Conservation (phyloP, 2,113 vertebrate genomes). For the Megaceryle torquata region DNA sequence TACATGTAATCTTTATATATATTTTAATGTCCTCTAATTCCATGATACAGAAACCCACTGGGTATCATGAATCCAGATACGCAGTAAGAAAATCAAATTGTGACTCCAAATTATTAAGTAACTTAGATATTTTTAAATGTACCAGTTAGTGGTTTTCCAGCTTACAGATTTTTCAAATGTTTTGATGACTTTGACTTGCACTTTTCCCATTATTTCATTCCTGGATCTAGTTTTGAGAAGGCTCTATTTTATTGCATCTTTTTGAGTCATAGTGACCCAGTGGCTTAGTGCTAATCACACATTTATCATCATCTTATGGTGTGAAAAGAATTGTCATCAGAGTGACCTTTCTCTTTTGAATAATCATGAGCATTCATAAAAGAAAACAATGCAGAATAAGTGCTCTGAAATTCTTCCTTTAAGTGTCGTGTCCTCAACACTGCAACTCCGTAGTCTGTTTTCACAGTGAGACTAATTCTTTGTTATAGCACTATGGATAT, state of each 20-base stretch:
- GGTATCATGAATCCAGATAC: neutral
- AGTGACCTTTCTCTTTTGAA: conserved; percentile 13
- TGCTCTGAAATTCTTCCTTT: neutral
- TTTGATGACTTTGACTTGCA: neutral
- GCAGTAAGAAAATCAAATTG: neutral
- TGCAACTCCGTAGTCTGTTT: neutral
- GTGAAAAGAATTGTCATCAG: neutral
- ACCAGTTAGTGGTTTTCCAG: neutral
- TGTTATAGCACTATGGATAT: neutral
- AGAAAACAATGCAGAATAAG: neutral
- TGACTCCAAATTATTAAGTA: neutral
- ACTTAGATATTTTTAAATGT: neutral
- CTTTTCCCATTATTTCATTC: neutral
- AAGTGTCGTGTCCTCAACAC: neutral
- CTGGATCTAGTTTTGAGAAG: neutral
- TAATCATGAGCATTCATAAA: neutral
- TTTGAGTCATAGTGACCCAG: neutral
- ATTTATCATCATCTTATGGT: neutral
- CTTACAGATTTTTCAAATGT: neutral
- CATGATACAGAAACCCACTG: neutral
- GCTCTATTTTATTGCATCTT: neutral
- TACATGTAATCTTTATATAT: neutral
- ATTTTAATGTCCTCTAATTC: neutral
- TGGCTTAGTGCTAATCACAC: neutral
- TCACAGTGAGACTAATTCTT: neutral